Conservation (phyloP, 2,113 vertebrate genomes). For the Etia nguti region DNA sequence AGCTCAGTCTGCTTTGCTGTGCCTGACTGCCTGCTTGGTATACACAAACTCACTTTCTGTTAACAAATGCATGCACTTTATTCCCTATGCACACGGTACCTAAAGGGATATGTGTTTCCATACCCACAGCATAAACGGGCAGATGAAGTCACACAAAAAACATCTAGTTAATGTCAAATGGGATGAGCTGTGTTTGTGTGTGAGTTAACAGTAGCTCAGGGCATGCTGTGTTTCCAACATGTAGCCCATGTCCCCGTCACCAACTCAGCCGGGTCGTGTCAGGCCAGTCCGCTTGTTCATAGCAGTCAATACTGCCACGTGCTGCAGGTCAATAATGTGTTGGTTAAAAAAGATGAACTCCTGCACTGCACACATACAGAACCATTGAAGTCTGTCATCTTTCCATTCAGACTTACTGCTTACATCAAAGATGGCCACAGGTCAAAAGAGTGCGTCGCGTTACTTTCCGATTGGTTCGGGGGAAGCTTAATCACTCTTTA, state of each 20-base stretch:
- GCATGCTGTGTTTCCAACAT: not conserved
- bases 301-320: not conserved
- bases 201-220: not conserved
- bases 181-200: not conserved
- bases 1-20: conserved; percentile 9
- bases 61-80: not conserved
- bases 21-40: not conserved
- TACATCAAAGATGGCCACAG: not conserved
- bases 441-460: not conserved
- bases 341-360: not conserved
- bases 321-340: not conserved
- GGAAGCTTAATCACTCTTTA: not conserved
- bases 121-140: not conserved
- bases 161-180: not conserved
- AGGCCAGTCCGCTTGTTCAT: not conserved
- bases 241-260: not conserved
- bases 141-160: not conserved
- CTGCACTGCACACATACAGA: not conserved
- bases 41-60: not conserved
- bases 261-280: not conserved
- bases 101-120: not conserved
- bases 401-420: not conserved
- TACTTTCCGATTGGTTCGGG: not conserved
- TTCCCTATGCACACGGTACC: not conserved
- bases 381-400: not conserved